Evolutionary conservation across 2,113 vertebrate genomes (phyloP), one percentile per base, ranked within the genome.

Genomic region (Kryptolebias marmoratus): DNA sequence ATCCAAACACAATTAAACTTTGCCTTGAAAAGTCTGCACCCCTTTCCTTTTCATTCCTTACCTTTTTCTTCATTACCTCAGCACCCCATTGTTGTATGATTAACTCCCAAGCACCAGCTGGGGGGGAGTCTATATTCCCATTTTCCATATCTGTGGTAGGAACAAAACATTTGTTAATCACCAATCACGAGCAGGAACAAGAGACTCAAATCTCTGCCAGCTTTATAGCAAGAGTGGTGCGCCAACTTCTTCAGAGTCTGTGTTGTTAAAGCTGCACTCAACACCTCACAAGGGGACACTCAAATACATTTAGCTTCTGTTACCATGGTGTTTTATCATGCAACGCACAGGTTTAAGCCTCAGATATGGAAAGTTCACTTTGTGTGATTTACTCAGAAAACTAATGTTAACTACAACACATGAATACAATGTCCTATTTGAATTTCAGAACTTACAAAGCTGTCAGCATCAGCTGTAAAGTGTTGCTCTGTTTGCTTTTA

Each of bases 1-100:
- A 92, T 88, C 89, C 89, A 80, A 84, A 91, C 85, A 87, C 85
- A 93, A 94, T 94, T 95, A 94, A 95, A 93, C 89, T 77, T 48
- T 68, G 84, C 78, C 77, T 90, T 66, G 75, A 71, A 75, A 76
- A 87, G 89, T 84, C 84, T 77, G 72, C 81, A 75, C 66, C 86
- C 77, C 68, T 22, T 58, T 72, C 71, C 74, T 70, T 76, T 82
- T 82, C 86, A 82, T 3, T 83, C 82, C 67, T 48, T 68, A 82
- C 84, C 86, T 85, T 71, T 22, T 22, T 22, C 22, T 22, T 76
- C 71, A 71, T 79, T 73, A 79, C 62, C 84, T 68, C 82, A 70
- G 73, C 79, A 73, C 63, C 92, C 85, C 88, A 88, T 92, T 94
- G 92, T 93, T 92, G 73, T 89, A 89, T 93, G 89, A 92, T 95